phyloP scores from a whole-genome alignment of 2,797 vertebrate species.

The Sparus aurata region DNA sequence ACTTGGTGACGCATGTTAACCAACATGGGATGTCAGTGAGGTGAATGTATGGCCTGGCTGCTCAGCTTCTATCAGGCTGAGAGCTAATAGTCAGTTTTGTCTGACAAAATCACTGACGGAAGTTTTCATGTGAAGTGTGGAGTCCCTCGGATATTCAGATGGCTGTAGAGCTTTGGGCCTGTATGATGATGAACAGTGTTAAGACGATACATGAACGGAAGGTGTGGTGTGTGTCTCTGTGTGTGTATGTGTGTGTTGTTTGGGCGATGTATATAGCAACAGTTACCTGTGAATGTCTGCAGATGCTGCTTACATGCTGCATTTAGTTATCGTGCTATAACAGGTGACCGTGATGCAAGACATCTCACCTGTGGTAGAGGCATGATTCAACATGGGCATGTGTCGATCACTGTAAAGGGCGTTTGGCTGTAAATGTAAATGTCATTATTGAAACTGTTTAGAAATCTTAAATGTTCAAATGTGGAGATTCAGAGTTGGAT shows the following conservation, averaged over 20 bases:
- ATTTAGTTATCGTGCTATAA: neutral
- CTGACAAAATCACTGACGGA: neutral
- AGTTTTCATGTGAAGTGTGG: conserved; percentile 13
- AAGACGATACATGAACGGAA: neutral
- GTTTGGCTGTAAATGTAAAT: neutral
- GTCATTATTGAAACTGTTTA: neutral
- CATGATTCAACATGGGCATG: neutral
- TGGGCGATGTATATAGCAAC: neutral
- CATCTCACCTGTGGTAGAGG: neutral
- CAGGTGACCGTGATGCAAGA: neutral
- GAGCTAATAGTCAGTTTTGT: neutral
- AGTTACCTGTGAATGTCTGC: conserved; percentile 21
- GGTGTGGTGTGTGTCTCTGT: conserved; percentile 16
- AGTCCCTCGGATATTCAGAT: neutral
- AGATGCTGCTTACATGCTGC: neutral
- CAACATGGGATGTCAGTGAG: conserved; percentile 39
- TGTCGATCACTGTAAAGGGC: neutral
- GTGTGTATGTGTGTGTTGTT: neutral
- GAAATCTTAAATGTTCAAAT: neutral
- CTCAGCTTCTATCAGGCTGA: neutral
- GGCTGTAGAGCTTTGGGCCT: neutral
- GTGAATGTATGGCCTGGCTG: conserved; percentile 35
- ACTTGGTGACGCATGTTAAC: conserved; percentile 63
- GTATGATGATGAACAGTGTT: neutral
- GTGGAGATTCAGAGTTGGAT: neutral